Evolutionary conservation across 1,140 invertebrate species (phyloP).

Genomic region (Leptoteleia sp.): DNA sequence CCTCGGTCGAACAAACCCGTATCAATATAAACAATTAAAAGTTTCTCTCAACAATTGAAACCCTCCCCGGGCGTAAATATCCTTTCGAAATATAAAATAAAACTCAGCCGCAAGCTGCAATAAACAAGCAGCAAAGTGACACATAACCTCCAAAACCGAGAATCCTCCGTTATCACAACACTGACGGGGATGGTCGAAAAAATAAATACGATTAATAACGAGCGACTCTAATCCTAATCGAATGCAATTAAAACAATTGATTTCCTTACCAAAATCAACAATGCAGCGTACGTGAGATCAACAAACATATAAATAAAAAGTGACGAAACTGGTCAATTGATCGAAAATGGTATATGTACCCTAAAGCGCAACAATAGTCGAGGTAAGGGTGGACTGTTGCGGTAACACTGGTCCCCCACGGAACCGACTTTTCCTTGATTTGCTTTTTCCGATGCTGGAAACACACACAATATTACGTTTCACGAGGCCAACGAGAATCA

Average conservation of each 20-base stretch:
- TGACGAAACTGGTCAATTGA: background rate
- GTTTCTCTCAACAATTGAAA: too few relatives aligned
- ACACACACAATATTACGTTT: too few relatives aligned
- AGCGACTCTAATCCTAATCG: too few relatives aligned
- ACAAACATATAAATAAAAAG: background rate
- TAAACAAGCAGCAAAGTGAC: conserved; percentile 7
- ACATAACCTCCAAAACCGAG: conserved; percentile 9
- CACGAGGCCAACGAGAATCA: background rate
- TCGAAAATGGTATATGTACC: background rate
- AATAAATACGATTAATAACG: too few relatives aligned
- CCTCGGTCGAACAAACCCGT: too few relatives aligned
- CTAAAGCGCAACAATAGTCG: background rate
- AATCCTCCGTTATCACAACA: background rate
- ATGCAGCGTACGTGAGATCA: background rate
- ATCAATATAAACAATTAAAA: too few relatives aligned
- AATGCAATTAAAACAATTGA: background rate
- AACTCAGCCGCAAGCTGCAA: too few relatives aligned
- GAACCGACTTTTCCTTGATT: background rate
- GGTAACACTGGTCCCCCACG: background rate
- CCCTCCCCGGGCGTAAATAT: too few relatives aligned
- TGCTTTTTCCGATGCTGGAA: too few relatives aligned
- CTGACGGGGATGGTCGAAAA: background rate
- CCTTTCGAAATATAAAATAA: too few relatives aligned
- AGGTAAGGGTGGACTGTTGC: background rate
- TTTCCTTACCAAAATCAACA: background rate